Base-by-base conservation (phyloP, 2,113 vertebrate genomes). In the Apus apus region DNA sequence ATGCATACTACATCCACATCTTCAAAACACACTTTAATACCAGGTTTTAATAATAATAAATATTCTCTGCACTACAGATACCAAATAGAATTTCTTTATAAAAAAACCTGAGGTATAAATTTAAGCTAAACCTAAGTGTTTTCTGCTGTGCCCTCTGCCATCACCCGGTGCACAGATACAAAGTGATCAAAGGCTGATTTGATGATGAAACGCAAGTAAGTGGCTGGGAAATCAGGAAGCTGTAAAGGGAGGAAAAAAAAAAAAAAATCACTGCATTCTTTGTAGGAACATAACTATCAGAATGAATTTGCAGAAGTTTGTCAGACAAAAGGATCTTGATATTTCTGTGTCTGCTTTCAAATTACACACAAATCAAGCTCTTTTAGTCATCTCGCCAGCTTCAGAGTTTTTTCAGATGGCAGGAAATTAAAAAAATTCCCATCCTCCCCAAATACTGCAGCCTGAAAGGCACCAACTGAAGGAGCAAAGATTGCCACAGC, bases 171-270 rank as follows among this genome's bases (percentile, higher is more conserved):
- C 94, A 99, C 98, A 27, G 99, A 98, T 26, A 98, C 98, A 98
- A 99, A 99, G 87, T 99, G 98, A 94, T 99, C 99, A 68, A 98
- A 99, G 96, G 98, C 99, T 50, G 98, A 98, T 34, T 98, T 88
- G 97, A 99, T 98, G 93, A 99, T 97, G 96, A 99, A 99, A 83
- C 98, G 98, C 94, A 99, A 96, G 76, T 99, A 98, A 73, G 98
- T 98, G 70, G 98, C 98, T 25, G 96, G 98, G 70, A 95, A 97
- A 85, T 98, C 98, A 80, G 94, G 98, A 75, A 98, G 96, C 99
- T 99, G 98, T 79, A 97, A 93, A 87, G 93, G 56, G 58, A 74
- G 56, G 85, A 94, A 70, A 87, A 85, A 91, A 57, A 73, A 50
- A 10, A 73, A 38, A 38, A 38, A 38, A 67, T 96, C 74, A 74